Percentiles rank a stretch among this genome's conserved stretches.
phyloP scores from a whole-genome alignment of 2,797 vertebrate genomes.

The Enteromius paludinosus region DNA sequence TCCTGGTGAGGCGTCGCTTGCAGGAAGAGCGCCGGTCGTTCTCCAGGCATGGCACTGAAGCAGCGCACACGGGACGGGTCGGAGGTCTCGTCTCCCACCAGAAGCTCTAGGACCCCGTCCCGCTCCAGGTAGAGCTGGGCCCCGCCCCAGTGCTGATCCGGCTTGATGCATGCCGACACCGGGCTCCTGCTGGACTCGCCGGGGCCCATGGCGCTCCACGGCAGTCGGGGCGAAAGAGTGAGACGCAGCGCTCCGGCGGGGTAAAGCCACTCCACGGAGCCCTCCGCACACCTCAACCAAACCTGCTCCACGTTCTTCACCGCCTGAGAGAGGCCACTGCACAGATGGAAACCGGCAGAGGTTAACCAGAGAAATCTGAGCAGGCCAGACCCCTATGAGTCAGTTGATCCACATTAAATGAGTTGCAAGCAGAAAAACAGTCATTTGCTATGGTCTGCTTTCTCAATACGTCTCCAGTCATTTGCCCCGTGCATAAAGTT shows the following conservation, averaged over 20 bases:
- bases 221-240: conserved; percentile 82
- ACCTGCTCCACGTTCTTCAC: conserved; percentile 90
- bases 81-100: conserved; percentile 77
- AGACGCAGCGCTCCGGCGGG: conserved; percentile 88
- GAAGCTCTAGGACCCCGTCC: conserved; percentile 84
- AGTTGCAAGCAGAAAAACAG: too few species aligned
- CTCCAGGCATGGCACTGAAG: conserved; percentile 83
- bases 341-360: conserved; percentile 23
- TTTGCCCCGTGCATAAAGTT: neutral
- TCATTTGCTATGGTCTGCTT: neutral
- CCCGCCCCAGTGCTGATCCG: conserved; percentile 82
- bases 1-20: conserved; percentile 90
- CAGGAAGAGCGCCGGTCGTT: conserved; percentile 88
- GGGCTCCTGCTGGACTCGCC: conserved; percentile 71
- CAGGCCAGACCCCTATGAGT: neutral
- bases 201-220: conserved; percentile 68
- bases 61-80: conserved; percentile 79
- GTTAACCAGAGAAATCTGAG: neutral
- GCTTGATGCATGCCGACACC: conserved; percentile 87
- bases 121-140: conserved; percentile 91
- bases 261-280: conserved; percentile 89
- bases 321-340: conserved; percentile 89
- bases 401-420: neutral
- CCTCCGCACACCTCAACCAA: conserved; percentile 87
- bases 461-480: neutral